Conservation (phyloP, 1,140 invertebrate genomes). For the Ostrea edulis region DNA sequence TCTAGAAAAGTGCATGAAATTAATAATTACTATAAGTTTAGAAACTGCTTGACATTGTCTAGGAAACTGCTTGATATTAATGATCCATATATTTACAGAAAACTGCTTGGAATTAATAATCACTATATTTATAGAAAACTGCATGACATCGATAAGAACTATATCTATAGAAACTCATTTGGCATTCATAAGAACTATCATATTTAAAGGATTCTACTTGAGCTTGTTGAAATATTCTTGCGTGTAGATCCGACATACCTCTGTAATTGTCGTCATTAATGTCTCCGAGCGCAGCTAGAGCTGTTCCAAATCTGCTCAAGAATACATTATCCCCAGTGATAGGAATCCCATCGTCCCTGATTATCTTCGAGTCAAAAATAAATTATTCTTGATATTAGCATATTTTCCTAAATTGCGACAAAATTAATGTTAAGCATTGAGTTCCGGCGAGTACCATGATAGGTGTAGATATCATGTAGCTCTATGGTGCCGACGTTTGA, state of each 20-base stretch:
- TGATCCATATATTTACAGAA: neutral
- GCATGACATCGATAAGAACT: neutral
- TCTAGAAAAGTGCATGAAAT: neutral
- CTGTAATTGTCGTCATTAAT: slow-evolving; percentile 91
- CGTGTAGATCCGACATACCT: slow-evolving; percentile 63
- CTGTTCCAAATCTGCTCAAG: slow-evolving; percentile 88
- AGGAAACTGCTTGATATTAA: neutral
- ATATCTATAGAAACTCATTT: neutral
- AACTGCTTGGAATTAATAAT: neutral
- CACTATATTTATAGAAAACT: neutral
- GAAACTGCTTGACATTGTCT: neutral
- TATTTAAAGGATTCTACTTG: neutral
- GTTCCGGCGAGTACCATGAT: neutral
- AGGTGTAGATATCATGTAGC: neutral
- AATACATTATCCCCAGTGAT: neutral
- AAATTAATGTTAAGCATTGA: neutral
- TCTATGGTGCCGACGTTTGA: too few species aligned
- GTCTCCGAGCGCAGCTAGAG: slow-evolving; percentile 92
- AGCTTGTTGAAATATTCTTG: neutral
- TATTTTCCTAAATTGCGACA: neutral
- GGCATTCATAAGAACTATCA: neutral
- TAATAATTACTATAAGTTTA: neutral
- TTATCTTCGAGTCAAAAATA: neutral
- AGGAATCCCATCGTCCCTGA: neutral
- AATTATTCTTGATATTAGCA: neutral